Evolutionary conservation across 1,140 invertebrate genomes (phyloP).

Genomic region (Atta texana): DNA sequence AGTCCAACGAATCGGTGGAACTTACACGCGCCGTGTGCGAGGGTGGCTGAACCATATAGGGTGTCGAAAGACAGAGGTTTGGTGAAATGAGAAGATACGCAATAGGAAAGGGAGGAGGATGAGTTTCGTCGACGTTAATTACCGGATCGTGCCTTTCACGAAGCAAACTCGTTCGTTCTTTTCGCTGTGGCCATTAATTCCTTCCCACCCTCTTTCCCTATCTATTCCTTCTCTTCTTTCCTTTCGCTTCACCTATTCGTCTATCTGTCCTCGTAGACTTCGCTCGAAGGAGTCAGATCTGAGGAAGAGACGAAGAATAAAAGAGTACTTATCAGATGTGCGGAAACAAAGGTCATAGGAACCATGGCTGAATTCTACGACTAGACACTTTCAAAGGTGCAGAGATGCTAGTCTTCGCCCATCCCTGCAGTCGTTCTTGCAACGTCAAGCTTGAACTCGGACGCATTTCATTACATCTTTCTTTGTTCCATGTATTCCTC

Average conservation of each 20-base stretch:
- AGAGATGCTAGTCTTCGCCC: conserved; percentile 67
- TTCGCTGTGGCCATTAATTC: conserved; percentile 75
- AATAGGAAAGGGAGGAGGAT: neutral
- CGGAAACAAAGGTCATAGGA: conserved; percentile 80
- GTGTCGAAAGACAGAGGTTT: conserved; percentile 32
- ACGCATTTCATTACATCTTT: conserved; percentile 81
- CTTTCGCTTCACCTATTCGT: conserved; percentile 27
- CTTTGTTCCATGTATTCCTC: conserved; percentile 79
- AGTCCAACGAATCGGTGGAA: conserved; percentile 42
- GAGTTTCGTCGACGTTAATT: conserved; percentile 74
- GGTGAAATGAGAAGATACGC: conserved; percentile 6
- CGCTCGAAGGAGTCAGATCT: neutral
- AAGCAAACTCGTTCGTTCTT: conserved; percentile 74
- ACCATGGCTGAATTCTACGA: conserved; percentile 76
- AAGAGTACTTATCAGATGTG: conserved; percentile 78
- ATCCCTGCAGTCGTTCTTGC: conserved; percentile 50
- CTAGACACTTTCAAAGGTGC: conserved; percentile 76
- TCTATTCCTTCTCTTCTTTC: neutral
- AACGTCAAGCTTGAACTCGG: conserved; percentile 64
- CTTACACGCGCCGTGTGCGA: conserved; percentile 42
- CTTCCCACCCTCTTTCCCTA: conserved; percentile 28
- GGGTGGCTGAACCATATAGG: conserved; percentile 23
- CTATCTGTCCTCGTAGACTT: conserved; percentile 32
- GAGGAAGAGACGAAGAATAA: neutral
- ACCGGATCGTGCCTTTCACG: conserved; percentile 72